Evolutionary conservation across 1,140 invertebrate genomes (phyloP), one percentile per base, ranked within the genome.

Genomic region (Lasioglossum albipes): DNA sequence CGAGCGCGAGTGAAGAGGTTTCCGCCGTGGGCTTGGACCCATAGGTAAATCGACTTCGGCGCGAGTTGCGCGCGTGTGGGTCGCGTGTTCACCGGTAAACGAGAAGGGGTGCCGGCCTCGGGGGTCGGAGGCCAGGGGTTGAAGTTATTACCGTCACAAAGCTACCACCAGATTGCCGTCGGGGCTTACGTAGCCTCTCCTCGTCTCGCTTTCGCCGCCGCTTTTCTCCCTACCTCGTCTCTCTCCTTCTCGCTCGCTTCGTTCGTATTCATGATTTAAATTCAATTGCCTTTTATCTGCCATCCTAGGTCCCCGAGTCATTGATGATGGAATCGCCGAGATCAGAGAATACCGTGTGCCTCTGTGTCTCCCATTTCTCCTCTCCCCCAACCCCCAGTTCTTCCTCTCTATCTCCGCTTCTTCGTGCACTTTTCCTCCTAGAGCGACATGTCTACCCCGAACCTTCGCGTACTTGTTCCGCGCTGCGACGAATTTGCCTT

Each of bases 201-300:
- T 85, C 52, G 74, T 71, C 66, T 69, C 59, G 62, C 72, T 36
- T 36, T 36, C 73, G 66, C 64, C 81, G 36, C 45, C 13, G 45
- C 13, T 65, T 65, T 76, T 65, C 74, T 64, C 68, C 49, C 27
- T 54, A 9, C 36, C 72, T 13, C 45, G 18, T 22, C 22, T 62
- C 27, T 36, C 67, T 67, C 42, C 66, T 67, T 65, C 67, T 72
- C 84, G 87, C 85, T 90, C 87, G 87, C 88, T 89, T 92, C 89
- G 88, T 91, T 92, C 91, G 90, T 93, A 93, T 93, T 93, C 93
- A 92, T 93, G 91, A 93, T 93, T 93, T 90, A 92, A 93, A 93
- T 92, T 92, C 91, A 92, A 93, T 93, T 93, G 91, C 89, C 92
- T 93, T 93, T 93, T 93, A 93, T 93, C 92, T 91, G 91, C 88